Base-by-base conservation (phyloP, 37 sponge, comb jelly and placozoan species). In the Beroe forskalii region DNA sequence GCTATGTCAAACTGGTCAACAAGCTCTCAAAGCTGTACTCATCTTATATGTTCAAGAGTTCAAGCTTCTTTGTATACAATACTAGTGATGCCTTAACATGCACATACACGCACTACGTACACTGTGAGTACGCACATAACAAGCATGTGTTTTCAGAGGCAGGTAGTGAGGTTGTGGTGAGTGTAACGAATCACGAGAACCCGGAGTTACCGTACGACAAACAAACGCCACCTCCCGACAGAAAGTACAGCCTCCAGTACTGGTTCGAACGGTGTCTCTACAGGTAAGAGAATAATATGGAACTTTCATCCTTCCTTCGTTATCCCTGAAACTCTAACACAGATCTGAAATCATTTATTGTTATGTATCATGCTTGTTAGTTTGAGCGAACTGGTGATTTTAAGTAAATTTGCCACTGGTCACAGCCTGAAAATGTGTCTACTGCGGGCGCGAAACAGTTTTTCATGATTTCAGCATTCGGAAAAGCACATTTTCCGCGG, bases 171-270 rank as follows among this genome's bases (percentile, higher is more conserved):
- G 25, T 80, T 25, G 44, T 80, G n/a, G 37, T 80, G 55, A 80
- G 86, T 80, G 86, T 80, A 25, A 80, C 86, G 27, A 80, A 80
- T 48, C 42, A 80, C 86, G 86, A 80, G 55, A 80, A 80, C 42
- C 86, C 86, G 0, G 48, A 43, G 3, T 48, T 80, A 4, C 86
- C 86, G n/a, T 80, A 80, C 55, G 55, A 23, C 40, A 80, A 44
- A 3, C 86, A 80, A 41, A 20, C 3, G 2, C 86, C 86, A 22
- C 86, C 86, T 25, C 28, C 40, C n/a, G 31, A 4, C 48, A 41
- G 86, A 24, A 80, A 80, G 20, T 80, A 80, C 86, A 80, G 40
- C 22, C 8, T 80, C 55, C 86, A 80, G 86, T 80, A 80, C 55
- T 80, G 86, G 86, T 44, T 38, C 55, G 35, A 25, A 1, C 44